phyloP scores from a whole-genome alignment of 1,140 invertebrate genomes.

The Ostrea denselamellosa region DNA sequence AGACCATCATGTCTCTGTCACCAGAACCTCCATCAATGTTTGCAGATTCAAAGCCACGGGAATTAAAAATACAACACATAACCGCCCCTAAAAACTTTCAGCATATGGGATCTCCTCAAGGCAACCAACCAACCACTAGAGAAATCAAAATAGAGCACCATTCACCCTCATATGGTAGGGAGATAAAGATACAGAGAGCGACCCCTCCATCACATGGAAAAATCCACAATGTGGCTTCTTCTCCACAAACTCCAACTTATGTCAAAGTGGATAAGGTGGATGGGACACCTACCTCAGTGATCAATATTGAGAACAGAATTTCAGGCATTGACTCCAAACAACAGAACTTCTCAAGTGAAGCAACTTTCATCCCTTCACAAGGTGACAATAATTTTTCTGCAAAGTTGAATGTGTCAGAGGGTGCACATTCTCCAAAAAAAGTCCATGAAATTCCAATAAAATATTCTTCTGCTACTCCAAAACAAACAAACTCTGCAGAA shows the following conservation, averaged over 20 bases:
- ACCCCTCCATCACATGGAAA: constrained; percentile 30
- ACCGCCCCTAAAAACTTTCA: constrained; percentile 34
- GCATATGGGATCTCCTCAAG: constrained; percentile 13
- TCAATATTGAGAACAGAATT: neutral
- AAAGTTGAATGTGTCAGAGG: neutral
- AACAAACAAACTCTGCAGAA: neutral
- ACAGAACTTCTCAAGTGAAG: constrained; percentile 17
- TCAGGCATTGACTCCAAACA: neutral
- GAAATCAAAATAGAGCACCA: constrained; percentile 43
- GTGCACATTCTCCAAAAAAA: constrained; percentile 26
- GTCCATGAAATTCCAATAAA: constrained; percentile 35
- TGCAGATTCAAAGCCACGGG: neutral
- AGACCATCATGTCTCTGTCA: constrained; percentile 32
- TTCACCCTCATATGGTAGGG: constrained; percentile 1
- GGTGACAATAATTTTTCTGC: neutral
- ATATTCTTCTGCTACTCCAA: neutral
- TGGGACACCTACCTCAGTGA: constrained; percentile 25
- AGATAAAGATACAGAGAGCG: constrained; percentile 38
- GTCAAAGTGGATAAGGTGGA: constrained; percentile 9
- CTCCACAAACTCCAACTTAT: constrained; percentile 13
- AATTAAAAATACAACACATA: constrained; percentile 34
- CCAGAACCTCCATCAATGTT: constrained; percentile 18
- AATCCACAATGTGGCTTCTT: constrained; percentile 22
- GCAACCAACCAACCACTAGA: constrained; percentile 20
- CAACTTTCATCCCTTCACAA: constrained; percentile 9